Evolutionary conservation across 1,140 invertebrate species (phyloP).

Genomic region (Psix sp.): DNA sequence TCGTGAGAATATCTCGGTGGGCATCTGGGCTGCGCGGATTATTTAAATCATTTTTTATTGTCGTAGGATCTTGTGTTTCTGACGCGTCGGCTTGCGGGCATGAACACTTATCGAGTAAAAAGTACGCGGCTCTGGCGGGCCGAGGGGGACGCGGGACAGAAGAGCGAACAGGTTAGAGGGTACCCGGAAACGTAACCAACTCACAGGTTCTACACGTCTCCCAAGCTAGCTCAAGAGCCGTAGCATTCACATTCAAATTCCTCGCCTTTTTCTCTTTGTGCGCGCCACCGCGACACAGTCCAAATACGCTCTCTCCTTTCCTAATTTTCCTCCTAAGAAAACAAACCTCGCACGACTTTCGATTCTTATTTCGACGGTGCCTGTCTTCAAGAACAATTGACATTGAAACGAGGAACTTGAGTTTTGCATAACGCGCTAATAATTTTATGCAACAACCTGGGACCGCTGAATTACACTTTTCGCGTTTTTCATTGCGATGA

Average conservation of each 20-base stretch:
- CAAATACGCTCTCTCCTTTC: constrained; percentile 47
- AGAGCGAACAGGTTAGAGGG: constrained; percentile 54
- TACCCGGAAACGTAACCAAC: constrained; percentile 50
- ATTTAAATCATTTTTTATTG: constrained; percentile 63
- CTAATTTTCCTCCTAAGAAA: constrained; percentile 63
- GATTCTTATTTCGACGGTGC: constrained; percentile 46
- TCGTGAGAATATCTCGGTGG: constrained; percentile 56
- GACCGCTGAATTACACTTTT: constrained; percentile 44
- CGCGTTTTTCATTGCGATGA: constrained; percentile 31
- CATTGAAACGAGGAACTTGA: constrained; percentile 28
- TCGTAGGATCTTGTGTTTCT: constrained; percentile 59
- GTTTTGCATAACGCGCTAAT: constrained; percentile 34
- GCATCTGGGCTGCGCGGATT: constrained; percentile 54
- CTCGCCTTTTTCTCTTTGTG: constrained; percentile 60
- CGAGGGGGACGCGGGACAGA: constrained; percentile 8
- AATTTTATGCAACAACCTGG: constrained; percentile 48
- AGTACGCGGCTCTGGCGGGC: not conserved
- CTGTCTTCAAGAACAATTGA: constrained; percentile 45
- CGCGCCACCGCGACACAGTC: constrained; percentile 61
- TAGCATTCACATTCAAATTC: constrained; percentile 59
- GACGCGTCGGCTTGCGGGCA: constrained; percentile 54
- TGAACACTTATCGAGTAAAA: constrained; percentile 34
- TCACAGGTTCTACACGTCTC: constrained; percentile 62
- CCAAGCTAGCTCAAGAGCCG: constrained; percentile 58
- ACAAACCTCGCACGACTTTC: constrained; percentile 58